phyloP scores from a whole-genome alignment of 2,888 invertebrate species.

The Augochlorella aurata region DNA sequence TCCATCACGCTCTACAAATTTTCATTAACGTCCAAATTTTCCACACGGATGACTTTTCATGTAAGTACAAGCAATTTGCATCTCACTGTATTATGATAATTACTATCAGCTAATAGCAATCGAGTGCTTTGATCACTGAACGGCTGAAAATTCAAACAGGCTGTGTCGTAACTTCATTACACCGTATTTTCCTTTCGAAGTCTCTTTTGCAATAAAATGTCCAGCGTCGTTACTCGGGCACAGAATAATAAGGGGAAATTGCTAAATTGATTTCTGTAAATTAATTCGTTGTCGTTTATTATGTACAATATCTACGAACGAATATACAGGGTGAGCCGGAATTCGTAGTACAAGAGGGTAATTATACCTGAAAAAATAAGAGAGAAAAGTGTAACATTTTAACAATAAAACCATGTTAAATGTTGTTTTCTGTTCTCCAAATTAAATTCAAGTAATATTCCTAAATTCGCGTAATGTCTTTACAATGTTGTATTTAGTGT shows the following conservation, averaged over 20 bases:
- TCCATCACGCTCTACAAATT: not conserved
- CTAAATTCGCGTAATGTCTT: no score
- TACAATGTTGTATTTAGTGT: no score
- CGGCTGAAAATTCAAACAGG: not conserved
- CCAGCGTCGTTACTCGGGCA: not conserved
- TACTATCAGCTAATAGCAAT: not conserved
- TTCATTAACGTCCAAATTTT: not conserved
- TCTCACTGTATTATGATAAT: not conserved
- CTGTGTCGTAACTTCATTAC: not conserved
- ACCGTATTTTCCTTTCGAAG: not conserved
- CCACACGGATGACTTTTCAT: not conserved
- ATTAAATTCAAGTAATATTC: no score
- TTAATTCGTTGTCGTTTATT: not conserved
- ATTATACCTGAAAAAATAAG: no score
- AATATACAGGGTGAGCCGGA: not conserved
- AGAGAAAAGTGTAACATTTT: no score
- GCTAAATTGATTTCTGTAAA: not conserved
- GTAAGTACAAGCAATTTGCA: conserved; percentile 1
- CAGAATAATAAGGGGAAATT: not conserved
- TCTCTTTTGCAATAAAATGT: not conserved
- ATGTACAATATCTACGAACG: not conserved
- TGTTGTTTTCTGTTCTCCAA: no score
- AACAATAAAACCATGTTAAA: not conserved
- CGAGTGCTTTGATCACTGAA: not conserved
- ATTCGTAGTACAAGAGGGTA: no score